These are phyloP conservation scores for Nothobranchius kuhntae DNA, from an alignment of 2,113 vertebrate species.

Conservation along the genomic window DNA sequence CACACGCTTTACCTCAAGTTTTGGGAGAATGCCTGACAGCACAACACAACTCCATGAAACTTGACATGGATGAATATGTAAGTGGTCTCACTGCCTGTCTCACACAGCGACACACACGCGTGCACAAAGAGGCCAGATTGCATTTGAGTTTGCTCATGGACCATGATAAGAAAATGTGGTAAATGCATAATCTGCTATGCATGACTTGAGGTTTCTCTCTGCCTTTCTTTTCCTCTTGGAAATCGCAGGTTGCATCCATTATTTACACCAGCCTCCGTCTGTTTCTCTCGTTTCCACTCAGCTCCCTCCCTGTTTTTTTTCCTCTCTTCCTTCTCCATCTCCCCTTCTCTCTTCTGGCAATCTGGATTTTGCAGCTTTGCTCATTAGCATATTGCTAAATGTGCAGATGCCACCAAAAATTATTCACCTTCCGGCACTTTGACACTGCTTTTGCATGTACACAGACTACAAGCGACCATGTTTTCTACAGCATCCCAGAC, in stretches of 20 bases:
- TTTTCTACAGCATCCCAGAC: slow-evolving; percentile 62
- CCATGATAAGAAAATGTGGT: slow-evolving; percentile 80
- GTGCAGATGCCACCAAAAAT: slow-evolving; percentile 81
- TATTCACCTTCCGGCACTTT: slow-evolving; percentile 77
- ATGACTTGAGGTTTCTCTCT: slow-evolving; percentile 81
- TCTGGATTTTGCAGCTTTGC: slow-evolving; percentile 74
- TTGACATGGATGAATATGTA: slow-evolving; percentile 56
- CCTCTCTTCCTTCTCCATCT: slow-evolving; percentile 43
- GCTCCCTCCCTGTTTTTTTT: slow-evolving; percentile 36
- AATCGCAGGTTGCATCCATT: slow-evolving; percentile 81
- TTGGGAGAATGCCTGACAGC: slow-evolving; percentile 50
- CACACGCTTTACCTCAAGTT: slow-evolving; percentile 40
- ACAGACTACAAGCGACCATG: slow-evolving; percentile 68
- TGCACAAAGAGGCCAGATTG: slow-evolving; percentile 76
- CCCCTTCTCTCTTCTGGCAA: slow-evolving; percentile 73
- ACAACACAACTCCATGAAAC: slow-evolving; percentile 46
- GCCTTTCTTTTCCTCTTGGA: slow-evolving; percentile 78
- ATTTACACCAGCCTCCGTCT: slow-evolving; percentile 78
- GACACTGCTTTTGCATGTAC: slow-evolving; percentile 58
- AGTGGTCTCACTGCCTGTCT: slow-evolving; percentile 31
- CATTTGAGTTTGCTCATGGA: slow-evolving; percentile 74
- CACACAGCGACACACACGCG: slow-evolving; percentile 65
- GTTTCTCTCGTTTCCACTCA: slow-evolving; percentile 66
- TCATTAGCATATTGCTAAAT: slow-evolving; percentile 82
- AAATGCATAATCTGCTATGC: slow-evolving; percentile 81